Conservation (phyloP, 2,797 vertebrate species). For the Myotis myotis region DNA sequence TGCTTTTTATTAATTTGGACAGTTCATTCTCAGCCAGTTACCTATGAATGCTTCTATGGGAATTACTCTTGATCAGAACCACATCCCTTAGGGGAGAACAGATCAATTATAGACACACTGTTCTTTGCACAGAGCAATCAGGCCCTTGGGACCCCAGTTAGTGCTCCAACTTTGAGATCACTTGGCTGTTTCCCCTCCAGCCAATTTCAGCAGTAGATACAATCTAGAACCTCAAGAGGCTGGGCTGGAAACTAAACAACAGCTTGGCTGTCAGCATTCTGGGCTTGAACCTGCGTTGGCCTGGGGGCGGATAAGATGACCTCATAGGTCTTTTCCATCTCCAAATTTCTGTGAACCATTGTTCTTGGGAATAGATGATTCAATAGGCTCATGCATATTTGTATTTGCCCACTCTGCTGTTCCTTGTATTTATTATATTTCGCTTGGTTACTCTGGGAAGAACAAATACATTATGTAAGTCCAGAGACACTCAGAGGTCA, state of each 20-base stretch:
- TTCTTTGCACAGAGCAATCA: not conserved
- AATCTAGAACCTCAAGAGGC: conserved; percentile 55
- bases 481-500: conserved; percentile 69
- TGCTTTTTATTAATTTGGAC: conserved; percentile 31
- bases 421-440: conserved; percentile 75
- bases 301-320: conserved; percentile 57
- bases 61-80: not conserved
- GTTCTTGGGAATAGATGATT: conserved; percentile 75
- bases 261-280: conserved; percentile 53
- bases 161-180: conserved; percentile 50
- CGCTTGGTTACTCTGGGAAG: conserved; percentile 73
- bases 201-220: conserved; percentile 57
- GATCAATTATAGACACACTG: not conserved
- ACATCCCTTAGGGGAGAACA: not conserved
- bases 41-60: conserved; percentile 26
- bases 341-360: conserved; percentile 73
- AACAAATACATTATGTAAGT: conserved; percentile 73
- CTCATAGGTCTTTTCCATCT: conserved; percentile 75
- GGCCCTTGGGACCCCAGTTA: conserved; percentile 32
- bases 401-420: conserved; percentile 63
- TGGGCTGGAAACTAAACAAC: conserved; percentile 55
- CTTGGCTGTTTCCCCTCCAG: conserved; percentile 46
- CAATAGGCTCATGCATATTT: conserved; percentile 63
- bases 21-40: conserved; percentile 46
- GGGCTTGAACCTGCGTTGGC: conserved; percentile 73